A percentile compares a stretch with the other conserved stretches of the same genome.
phyloP scores from a whole-genome alignment of 2,113 vertebrate genomes.

The Seriola aureovittata region DNA sequence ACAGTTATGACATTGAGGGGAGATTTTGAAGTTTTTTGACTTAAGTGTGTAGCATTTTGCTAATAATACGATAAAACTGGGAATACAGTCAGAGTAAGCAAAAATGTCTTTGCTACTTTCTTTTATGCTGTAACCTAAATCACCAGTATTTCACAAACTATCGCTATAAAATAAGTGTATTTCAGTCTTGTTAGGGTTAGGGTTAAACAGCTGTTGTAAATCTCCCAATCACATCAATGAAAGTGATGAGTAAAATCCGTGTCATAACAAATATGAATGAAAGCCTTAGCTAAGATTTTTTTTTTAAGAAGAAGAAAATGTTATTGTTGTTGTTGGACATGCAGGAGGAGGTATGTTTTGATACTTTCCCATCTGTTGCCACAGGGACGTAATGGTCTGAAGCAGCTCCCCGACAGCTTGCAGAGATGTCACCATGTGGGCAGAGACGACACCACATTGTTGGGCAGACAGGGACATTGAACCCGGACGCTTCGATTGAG shows the following conservation, averaged over 20 bases:
- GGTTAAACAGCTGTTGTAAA: not conserved
- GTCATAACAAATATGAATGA: not conserved
- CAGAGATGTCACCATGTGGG: constrained; percentile 43
- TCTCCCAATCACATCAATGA: not conserved
- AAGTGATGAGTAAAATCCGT: not conserved
- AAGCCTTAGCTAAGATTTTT: not conserved
- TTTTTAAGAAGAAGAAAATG: not conserved
- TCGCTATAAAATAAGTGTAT: not conserved
- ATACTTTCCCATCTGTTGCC: constrained; percentile 63
- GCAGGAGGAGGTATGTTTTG: constrained; percentile 32
- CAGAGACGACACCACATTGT: constrained; percentile 51
- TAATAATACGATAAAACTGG: too few relatives aligned
- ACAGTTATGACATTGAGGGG: too few relatives aligned
- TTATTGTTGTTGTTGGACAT: constrained; percentile 2
- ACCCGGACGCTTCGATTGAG: constrained; percentile 48
- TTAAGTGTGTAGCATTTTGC: too few relatives aligned
- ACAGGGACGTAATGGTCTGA: constrained; percentile 22
- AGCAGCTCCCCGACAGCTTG: constrained; percentile 49
- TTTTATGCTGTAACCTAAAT: too few relatives aligned
- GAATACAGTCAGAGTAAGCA: too few relatives aligned
- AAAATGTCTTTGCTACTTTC: too few relatives aligned
- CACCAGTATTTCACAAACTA: too few relatives aligned
- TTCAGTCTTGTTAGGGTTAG: too few relatives aligned
- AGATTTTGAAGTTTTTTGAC: too few relatives aligned
- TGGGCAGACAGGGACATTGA: constrained; percentile 36